Percentiles rank a stretch among this genome's conserved stretches.
phyloP scores from a whole-genome alignment of 2,797 vertebrate species.

The Gastrophryne carolinensis region DNA sequence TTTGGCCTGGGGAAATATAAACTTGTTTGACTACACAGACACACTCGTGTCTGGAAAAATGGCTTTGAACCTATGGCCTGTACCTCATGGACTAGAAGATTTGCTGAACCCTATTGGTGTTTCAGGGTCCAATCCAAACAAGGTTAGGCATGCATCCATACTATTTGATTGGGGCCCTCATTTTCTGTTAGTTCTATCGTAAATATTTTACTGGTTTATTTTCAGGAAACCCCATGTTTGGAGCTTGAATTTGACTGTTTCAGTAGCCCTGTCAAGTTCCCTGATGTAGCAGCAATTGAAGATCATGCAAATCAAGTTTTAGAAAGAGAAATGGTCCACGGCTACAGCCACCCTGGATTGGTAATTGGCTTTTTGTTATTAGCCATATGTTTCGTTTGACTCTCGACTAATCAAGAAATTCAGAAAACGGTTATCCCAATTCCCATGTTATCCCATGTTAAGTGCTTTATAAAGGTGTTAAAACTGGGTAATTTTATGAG shows the following conservation, averaged over 20 bases:
- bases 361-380: conserved; percentile 61
- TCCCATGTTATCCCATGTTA: too few species aligned
- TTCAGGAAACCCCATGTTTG: conserved; percentile 92
- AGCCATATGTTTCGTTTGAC: neutral
- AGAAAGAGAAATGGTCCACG: conserved; percentile 90
- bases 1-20: conserved; percentile 94
- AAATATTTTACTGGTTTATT: conserved; percentile 9
- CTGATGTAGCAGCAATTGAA: conserved; percentile 90
- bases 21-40: conserved; percentile 96
- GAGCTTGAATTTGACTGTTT: conserved; percentile 97
- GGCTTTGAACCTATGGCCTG: conserved; percentile 96
- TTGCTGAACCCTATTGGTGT: conserved; percentile 94
- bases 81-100: conserved; percentile 95
- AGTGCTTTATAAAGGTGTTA: too few species aligned
- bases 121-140: conserved; percentile 95
- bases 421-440: too few species aligned
- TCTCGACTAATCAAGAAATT: too few species aligned
- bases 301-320: conserved; percentile 93
- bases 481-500: too few species aligned
- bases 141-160: conserved; percentile 68
- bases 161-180: neutral
- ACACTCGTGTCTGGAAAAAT: conserved; percentile 94
- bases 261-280: conserved; percentile 91
- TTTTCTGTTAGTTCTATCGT: too few species aligned
- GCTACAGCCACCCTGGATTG: conserved; percentile 89